Evolutionary conservation across 2,888 invertebrate species (phyloP).

Genomic region (Galerucella nymphaeae): DNA sequence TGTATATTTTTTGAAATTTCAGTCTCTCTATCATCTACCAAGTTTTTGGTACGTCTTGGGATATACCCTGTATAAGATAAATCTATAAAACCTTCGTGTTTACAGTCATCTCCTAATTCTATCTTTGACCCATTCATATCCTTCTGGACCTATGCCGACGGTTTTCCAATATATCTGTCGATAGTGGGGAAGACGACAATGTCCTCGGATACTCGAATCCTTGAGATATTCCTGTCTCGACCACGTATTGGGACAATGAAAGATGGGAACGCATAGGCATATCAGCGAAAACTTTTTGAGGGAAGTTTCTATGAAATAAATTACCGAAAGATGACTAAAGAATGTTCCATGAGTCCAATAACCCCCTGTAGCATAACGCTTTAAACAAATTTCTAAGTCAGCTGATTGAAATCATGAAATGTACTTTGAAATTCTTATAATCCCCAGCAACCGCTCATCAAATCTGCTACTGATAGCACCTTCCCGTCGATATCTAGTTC

Average conservation of each 20-base stretch:
- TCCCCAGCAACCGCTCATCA: background rate
- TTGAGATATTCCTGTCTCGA: constrained; percentile 34
- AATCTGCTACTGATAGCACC: constrained; percentile 17
- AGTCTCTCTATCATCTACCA: too few species aligned
- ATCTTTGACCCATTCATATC: background rate
- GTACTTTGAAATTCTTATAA: background rate
- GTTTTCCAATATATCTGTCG: constrained; percentile 12
- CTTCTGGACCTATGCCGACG: background rate
- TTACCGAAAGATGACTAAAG: too few species aligned
- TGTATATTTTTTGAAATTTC: too few species aligned
- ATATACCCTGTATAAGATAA: background rate
- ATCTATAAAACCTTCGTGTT: background rate
- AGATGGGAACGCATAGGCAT: constrained; percentile 22
- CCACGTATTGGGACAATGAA: constrained; percentile 44
- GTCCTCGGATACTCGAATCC: constrained; percentile 18
- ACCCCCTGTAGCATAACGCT: background rate
- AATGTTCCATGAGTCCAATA: too few species aligned
- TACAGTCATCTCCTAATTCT: background rate
- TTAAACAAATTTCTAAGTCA: background rate
- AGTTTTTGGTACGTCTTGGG: too few species aligned
- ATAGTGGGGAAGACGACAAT: background rate
- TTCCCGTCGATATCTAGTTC: constrained; percentile 27
- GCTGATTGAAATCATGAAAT: background rate
- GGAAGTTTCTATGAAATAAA: too few species aligned
- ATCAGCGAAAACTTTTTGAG: too few species aligned